Conservation (phyloP, 2,797 vertebrate species). For the Parotocinclus haroldoi region DNA sequence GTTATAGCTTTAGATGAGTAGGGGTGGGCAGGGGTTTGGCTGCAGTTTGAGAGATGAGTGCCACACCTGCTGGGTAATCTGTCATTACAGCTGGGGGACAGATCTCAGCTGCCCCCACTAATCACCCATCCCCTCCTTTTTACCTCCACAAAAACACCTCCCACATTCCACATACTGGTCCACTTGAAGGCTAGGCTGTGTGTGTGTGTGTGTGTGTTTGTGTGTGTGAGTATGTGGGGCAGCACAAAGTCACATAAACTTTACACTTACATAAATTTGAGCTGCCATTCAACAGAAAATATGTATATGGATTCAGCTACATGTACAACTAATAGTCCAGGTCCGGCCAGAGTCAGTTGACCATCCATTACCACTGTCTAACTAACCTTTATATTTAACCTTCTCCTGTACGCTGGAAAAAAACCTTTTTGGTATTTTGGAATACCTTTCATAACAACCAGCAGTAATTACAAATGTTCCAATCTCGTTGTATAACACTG, state of each 20-base stretch:
- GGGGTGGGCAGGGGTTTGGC: constrained; percentile 22
- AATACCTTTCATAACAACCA: neutral
- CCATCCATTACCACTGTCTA: neutral
- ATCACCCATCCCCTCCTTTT: constrained; percentile 33
- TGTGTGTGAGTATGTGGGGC: constrained; percentile 25
- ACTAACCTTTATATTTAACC: neutral
- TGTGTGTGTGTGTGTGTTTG: constrained; percentile 19
- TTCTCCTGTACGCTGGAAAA: neutral
- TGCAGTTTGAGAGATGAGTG: constrained; percentile 43
- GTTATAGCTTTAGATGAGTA: constrained; percentile 12
- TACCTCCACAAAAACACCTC: constrained; percentile 39
- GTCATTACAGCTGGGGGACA: constrained; percentile 53
- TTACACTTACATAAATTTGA: constrained; percentile 22
- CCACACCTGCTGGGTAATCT: constrained; percentile 56
- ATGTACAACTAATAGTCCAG: neutral
- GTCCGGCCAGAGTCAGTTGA: neutral
- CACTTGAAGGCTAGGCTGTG: constrained; percentile 40
- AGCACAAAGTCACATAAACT: constrained; percentile 24
- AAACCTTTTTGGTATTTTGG: neutral
- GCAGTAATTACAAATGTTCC: neutral
- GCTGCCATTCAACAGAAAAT: constrained; percentile 10
- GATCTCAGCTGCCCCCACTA: constrained; percentile 49
- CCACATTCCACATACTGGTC: constrained; percentile 48
- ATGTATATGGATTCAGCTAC: neutral
- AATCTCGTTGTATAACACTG: constrained; percentile 4